Conservation (phyloP, 2,113 vertebrate genomes). For the Pycnonotus jocosus region DNA sequence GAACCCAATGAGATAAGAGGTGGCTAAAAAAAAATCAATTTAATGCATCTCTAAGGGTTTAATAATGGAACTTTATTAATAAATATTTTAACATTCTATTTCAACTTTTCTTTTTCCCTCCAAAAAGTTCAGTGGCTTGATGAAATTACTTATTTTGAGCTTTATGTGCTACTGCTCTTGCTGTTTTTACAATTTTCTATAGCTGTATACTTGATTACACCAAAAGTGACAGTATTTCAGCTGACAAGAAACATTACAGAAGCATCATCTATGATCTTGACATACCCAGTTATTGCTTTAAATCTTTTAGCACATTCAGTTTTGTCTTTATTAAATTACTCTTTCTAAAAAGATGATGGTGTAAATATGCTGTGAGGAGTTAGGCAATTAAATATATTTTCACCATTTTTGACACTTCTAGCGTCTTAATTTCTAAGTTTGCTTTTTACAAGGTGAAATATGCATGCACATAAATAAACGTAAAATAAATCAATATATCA, state of each 20-base stretch:
- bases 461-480: neutral
- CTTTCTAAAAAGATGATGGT: neutral
- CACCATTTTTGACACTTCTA: neutral
- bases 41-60: neutral
- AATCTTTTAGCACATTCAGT: neutral
- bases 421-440: neutral
- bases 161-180: neutral
- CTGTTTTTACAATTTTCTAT: neutral
- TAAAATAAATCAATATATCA: neutral
- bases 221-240: neutral
- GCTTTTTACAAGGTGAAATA: neutral
- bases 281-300: neutral
- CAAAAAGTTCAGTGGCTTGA: neutral
- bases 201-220: neutral
- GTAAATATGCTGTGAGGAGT: neutral
- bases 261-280: neutral
- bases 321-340: neutral
- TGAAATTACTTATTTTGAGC: neutral
- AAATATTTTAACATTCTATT: neutral
- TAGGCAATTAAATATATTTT: neutral
- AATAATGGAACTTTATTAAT: neutral
- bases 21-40: neutral
- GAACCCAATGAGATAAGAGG: neutral
- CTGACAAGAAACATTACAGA: neutral
- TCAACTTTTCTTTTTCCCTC: neutral